Evolutionary conservation across 2,888 invertebrate genomes (phyloP), one percentile per base, ranked within the genome.

Genomic region (Strigamia transsilvanica): DNA sequence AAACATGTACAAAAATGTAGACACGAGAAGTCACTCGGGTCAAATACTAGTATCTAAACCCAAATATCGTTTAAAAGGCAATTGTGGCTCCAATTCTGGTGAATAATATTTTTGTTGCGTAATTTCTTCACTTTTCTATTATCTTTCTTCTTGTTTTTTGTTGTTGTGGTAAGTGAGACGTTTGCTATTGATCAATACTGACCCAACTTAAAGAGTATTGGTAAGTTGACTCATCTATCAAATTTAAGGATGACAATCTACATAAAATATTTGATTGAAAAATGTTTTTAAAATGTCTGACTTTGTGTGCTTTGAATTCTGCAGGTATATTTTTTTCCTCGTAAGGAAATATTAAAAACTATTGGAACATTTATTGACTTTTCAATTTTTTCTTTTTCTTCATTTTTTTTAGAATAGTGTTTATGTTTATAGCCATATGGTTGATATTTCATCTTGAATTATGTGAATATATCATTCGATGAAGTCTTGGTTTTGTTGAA

Each of bases 401-500:
- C 23, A 10, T 77, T 77, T 77, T n/a, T 77, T 77, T 51, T 66
- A 23, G 27, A 66, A 32, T 32, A 73, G 27, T 27, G 27, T 66
- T 66, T 66, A 27, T 73, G 73, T 73, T 73, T 73, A 32, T 73
- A 73, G 73, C 32, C n/a, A n/a, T 13, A 27, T 6, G 73, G 32
- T 73, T 73, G 73, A 73, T 73, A 73, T 73, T 73, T 73, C 73
- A 32, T n/a, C 73, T 73, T 73, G 73, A 73, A 73, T 32, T 73
- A 73, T 73, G 23, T 66, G 23, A 27, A 32, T 73, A 32, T 73
- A 32, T 73, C 73, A 73, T 73, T 9, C 32, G 32, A 73, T 73
- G 73, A n/a, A 1, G 73, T 32, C 32, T 27, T 32, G 32, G 73
- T 73, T 27, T n/a, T 15, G 13, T 73, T 73, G 73, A 73, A 73